Evolutionary conservation across 1,140 invertebrate species (phyloP).

Genomic region (Mylabris phalerata): DNA sequence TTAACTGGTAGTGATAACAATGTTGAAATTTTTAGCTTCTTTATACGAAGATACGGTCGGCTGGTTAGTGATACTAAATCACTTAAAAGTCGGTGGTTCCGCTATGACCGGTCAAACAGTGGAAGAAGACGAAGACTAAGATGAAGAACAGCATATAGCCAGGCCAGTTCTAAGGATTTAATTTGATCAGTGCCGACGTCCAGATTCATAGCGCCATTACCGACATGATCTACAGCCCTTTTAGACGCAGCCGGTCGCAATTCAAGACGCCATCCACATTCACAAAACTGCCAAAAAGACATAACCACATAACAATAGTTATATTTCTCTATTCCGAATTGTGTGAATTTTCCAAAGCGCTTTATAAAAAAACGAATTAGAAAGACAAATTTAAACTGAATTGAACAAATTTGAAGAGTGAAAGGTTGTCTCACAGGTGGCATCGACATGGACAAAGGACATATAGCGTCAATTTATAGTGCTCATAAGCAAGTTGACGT

Average conservation of each 20-base stretch:
- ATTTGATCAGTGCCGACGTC: constrained; percentile 45
- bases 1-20: constrained; percentile 12
- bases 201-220: constrained; percentile 45
- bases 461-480: too few species aligned
- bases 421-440: too few species aligned
- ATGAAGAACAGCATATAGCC: constrained; percentile 33
- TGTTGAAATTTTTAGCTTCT: constrained; percentile 1
- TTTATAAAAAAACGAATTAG: too few species aligned
- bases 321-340: too few species aligned
- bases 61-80: constrained; percentile 28
- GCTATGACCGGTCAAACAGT: constrained; percentile 34
- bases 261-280: constrained; percentile 23
- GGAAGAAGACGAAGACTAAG: constrained; percentile 18
- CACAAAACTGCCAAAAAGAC: background rate
- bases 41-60: constrained; percentile 20
- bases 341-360: too few species aligned
- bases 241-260: constrained; percentile 35
- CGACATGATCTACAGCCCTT: constrained; percentile 42
- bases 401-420: too few species aligned
- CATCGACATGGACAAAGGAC: too few species aligned
- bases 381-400: too few species aligned
- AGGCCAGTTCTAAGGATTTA: constrained; percentile 41
- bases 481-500: too few species aligned
- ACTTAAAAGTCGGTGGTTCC: constrained; percentile 23
- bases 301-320: too few species aligned